Evolutionary conservation across 1,140 invertebrate species (phyloP).

Genomic region (Camponotus vicinus): DNA sequence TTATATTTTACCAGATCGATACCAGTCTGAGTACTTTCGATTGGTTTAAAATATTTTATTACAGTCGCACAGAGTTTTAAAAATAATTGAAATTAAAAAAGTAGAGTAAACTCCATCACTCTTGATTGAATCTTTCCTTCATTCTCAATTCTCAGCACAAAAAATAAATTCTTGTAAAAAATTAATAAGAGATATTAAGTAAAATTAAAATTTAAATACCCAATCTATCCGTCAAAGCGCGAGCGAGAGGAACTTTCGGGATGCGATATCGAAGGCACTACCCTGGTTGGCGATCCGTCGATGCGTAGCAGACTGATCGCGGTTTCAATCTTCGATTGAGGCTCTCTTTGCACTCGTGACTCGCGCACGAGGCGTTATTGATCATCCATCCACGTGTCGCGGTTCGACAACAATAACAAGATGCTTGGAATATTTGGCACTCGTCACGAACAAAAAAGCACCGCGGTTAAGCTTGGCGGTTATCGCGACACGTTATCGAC

Average conservation of each 20-base stretch:
- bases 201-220: constrained; percentile 25
- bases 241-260: constrained; percentile 11
- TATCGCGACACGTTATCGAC: not conserved
- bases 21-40: not conserved
- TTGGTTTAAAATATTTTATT: not conserved
- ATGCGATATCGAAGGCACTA: not conserved
- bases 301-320: constrained; percentile 27
- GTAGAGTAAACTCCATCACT: not conserved
- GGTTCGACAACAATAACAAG: not conserved
- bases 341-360: constrained; percentile 1
- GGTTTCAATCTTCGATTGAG: constrained; percentile 11
- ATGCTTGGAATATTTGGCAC: constrained; percentile 37
- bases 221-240: not conserved
- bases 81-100: constrained; percentile 36
- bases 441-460: constrained; percentile 23
- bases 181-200: constrained; percentile 2
- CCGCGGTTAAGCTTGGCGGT: not conserved
- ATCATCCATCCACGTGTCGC: constrained; percentile 43
- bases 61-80: not conserved
- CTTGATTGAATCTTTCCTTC: not conserved
- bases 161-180: not conserved
- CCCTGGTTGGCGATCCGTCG: not conserved
- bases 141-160: not conserved
- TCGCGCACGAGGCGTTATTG: constrained; percentile 34
- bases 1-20: not conserved